phyloP scores from a whole-genome alignment of 2,113 vertebrate genomes.

The Entomyzon cyanotis region DNA sequence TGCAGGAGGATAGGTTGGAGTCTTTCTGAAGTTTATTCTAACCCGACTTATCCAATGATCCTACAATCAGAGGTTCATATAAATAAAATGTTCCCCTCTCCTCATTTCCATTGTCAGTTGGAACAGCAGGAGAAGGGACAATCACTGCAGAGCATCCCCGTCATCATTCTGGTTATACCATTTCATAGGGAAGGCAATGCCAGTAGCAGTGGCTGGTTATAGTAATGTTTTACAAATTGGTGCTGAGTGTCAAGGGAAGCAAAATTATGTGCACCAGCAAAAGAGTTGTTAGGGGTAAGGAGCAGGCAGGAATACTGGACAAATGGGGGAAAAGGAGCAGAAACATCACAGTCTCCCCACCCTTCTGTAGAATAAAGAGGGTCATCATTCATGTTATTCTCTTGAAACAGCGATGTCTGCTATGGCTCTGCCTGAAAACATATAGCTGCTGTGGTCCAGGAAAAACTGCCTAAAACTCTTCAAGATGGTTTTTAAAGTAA shows the following conservation, averaged over 20 bases:
- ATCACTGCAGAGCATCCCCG: background rate
- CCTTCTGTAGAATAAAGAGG: background rate
- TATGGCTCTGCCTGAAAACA: background rate
- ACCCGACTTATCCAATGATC: background rate
- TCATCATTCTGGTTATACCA: background rate
- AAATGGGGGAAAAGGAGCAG: background rate
- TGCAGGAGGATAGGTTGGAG: background rate
- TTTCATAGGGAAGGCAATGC: background rate
- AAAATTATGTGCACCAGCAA: background rate
- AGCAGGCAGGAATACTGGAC: background rate
- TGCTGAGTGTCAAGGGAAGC: background rate
- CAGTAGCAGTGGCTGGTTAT: background rate
- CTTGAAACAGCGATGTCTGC: background rate
- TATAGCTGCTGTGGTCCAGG: background rate
- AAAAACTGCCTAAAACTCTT: background rate
- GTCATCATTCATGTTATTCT: background rate
- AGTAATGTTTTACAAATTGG: background rate
- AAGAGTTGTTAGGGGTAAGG: background rate
- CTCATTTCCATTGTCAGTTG: background rate
- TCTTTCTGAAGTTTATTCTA: background rate
- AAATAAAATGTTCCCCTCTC: background rate
- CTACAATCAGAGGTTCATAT: background rate
- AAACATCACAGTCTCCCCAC: background rate
- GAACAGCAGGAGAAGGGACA: background rate
- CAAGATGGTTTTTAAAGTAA: conserved; percentile 16